Evolutionary conservation across 2,113 vertebrate genomes (phyloP).

Genomic region (Engystomops pustulosus): DNA sequence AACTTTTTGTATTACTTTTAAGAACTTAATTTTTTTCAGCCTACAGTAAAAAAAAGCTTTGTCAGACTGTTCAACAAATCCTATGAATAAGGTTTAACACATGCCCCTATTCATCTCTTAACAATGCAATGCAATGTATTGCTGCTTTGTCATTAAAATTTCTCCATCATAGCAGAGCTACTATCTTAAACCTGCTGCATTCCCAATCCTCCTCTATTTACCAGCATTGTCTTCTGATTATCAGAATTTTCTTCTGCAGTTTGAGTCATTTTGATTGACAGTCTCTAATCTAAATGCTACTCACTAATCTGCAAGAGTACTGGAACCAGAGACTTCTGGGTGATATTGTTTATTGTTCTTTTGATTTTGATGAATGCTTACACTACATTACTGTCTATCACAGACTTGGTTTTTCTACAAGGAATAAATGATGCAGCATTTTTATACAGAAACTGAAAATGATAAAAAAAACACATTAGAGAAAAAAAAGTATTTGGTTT

Average conservation of each 20-base stretch:
- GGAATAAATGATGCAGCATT: background rate
- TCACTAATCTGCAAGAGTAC: background rate
- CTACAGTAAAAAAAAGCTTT: too few relatives aligned
- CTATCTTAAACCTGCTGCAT: background rate
- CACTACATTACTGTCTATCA: background rate
- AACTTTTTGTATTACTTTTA: too few relatives aligned
- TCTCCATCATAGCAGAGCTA: background rate
- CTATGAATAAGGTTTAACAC: too few relatives aligned
- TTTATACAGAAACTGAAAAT: background rate
- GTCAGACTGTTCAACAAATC: too few relatives aligned
- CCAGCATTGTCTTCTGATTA: background rate
- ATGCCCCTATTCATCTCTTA: background rate
- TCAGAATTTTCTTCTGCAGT: background rate
- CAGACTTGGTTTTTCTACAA: background rate
- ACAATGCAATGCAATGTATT: background rate
- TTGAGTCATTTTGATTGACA: conserved; percentile 12
- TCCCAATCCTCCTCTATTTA: background rate
- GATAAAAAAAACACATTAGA: too few relatives aligned
- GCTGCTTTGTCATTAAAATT: background rate
- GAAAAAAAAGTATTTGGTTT: too few relatives aligned
- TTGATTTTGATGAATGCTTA: background rate
- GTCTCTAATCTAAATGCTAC: background rate
- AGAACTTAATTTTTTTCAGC: too few relatives aligned
- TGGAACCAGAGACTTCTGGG: background rate
- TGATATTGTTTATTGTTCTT: background rate